Percentiles rank a stretch among this genome's conserved stretches.
Conservation (phyloP, 2,797 vertebrate genomes). For the Cossypha caffra region DNA sequence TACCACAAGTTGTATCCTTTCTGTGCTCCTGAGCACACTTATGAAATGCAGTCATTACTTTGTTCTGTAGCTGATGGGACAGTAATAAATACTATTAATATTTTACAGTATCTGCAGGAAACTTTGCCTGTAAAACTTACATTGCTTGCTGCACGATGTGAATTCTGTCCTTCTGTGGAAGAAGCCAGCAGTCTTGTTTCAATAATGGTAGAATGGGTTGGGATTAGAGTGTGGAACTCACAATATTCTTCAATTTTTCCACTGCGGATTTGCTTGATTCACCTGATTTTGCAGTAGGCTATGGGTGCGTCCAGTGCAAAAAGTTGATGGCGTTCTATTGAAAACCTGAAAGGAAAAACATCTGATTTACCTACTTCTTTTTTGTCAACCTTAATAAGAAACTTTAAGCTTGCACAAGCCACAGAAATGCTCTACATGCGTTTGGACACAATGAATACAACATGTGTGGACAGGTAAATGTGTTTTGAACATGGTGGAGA, state of each 20-base stretch:
- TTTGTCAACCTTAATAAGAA: slow-evolving; percentile 76
- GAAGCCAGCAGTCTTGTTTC: not conserved
- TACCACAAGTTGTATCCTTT: slow-evolving; percentile 99
- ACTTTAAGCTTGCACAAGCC: slow-evolving; percentile 91
- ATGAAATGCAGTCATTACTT: not conserved
- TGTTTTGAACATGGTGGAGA: not conserved
- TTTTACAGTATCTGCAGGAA: not conserved
- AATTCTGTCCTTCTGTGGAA: not conserved
- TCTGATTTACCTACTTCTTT: not conserved
- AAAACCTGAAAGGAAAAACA: not conserved
- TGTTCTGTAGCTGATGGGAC: not conserved
- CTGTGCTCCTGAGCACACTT: not conserved
- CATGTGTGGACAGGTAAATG: slow-evolving; percentile 89
- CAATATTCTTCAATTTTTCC: not conserved
- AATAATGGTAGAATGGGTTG: not conserved
- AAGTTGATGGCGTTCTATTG: not conserved
- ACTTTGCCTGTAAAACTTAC: not conserved
- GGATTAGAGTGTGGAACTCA: not conserved
- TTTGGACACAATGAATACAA: slow-evolving; percentile 97
- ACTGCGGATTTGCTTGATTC: not conserved
- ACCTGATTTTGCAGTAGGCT: not conserved
- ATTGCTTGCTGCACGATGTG: not conserved
- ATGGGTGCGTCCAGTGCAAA: not conserved
- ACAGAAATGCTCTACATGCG: slow-evolving; percentile 99
- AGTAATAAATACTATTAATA: not conserved